Base-by-base conservation (phyloP, 2,113 vertebrate genomes). In the Chaetorhynchus papuensis region DNA sequence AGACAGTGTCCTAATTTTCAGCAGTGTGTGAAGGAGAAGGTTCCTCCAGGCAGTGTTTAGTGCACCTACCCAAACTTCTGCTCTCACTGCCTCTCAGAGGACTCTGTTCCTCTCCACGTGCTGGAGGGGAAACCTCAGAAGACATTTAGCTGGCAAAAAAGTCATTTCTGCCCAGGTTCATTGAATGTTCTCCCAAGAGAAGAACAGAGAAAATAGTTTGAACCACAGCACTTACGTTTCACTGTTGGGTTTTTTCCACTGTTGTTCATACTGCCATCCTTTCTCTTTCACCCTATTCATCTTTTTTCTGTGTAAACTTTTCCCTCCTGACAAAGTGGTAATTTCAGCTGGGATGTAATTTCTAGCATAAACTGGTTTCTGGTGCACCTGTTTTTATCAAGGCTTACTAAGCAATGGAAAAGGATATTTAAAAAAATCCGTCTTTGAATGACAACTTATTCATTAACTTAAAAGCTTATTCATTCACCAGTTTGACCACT, bases 61-160 rank as follows among this genome's bases (percentile, higher is more conserved):
- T 6, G 4, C 41, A 65, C 28, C 78, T 69, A 42, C 54, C 59
- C 54, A 78, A 50, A 44, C 63, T 85, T 83, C 82, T 96, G 61
- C 87, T 88, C 78, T 65, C 35, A 5, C 30, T 54, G 66, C 15
- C 11, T 75, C 53, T 83, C 4, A 1, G 33, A 64, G 24, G 47
- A 52, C 30, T 49, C 15, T 0, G 0, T 64, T 85, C 41, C 65
- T 63, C 56, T 63, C 42, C 47, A 19, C 1, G 0, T 37, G 37
- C 75, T 65, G n/a, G 26, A 65, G 37, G 45, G 45, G 4, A 75
- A 93, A 88, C 28, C 42, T 76, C 39, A 50, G 84, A 74, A 95
- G 57, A 61, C 0, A 1, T 87, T 85, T 57, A 87, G 28, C 3
- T 2, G 49, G 33, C 27, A 82, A 90, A 84, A 12, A 71, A 63